A percentile compares a stretch with the other conserved stretches of the same genome.
Evolutionary conservation across 2,797 vertebrate genomes (phyloP).

Genomic region (Malacoctenus gilli): DNA sequence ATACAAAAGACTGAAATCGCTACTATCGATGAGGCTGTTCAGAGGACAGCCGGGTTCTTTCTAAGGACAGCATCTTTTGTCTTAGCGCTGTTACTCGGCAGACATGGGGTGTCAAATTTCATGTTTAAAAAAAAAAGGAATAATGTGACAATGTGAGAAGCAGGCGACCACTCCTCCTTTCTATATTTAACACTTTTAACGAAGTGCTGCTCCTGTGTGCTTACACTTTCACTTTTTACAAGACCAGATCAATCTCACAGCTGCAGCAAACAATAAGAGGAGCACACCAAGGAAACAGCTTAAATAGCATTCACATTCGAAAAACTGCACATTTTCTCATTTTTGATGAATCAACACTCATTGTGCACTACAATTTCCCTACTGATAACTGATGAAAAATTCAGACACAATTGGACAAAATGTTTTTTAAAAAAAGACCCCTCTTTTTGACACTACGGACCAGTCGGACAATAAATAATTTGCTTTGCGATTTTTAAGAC

Average conservation of each 20-base stretch:
- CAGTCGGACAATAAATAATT: no score
- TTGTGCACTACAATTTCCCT: no score
- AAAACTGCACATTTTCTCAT: no score
- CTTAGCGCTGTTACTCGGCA: constrained; percentile 49
- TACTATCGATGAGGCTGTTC: background rate
- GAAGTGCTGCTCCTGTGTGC: constrained; percentile 30
- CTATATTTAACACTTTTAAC: constrained; percentile 68
- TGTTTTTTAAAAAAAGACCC: no score
- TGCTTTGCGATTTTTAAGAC: no score
- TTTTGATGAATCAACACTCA: no score
- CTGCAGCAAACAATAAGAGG: background rate
- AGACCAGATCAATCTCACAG: constrained; percentile 2
- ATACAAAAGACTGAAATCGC: background rate
- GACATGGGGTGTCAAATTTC: constrained; percentile 69
- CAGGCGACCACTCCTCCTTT: constrained; percentile 66
- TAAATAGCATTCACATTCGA: no score
- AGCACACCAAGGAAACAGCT: constrained; percentile 1
- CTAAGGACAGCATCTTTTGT: constrained; percentile 59
- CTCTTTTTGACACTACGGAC: no score
- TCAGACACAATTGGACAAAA: no score
- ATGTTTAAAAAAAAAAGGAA: constrained; percentile 36
- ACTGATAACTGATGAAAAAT: no score
- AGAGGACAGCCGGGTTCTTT: constrained; percentile 21
- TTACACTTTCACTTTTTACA: constrained; percentile 32
- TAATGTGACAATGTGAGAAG: constrained; percentile 54